Evolutionary conservation across 2,797 vertebrate genomes (phyloP).

Genomic region (Dipus sagitta): DNA sequence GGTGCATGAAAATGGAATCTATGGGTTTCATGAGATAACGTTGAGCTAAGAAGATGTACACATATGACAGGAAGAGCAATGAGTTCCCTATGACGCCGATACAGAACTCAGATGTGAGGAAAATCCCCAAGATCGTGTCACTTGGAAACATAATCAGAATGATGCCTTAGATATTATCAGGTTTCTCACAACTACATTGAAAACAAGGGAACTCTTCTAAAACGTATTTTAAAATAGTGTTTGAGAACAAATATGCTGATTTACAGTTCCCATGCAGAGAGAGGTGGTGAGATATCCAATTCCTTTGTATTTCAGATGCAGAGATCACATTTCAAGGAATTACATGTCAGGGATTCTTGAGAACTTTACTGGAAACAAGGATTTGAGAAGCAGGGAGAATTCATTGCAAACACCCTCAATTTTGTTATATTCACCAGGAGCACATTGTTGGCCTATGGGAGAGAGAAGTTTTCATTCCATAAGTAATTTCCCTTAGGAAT

Average conservation of each 20-base stretch:
- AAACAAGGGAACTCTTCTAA: background rate
- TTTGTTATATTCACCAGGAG: background rate
- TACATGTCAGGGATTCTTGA: background rate
- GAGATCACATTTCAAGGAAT: background rate
- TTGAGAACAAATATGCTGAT: no score
- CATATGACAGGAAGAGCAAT: background rate
- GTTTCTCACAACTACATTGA: background rate
- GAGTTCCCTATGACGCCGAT: constrained; percentile 9
- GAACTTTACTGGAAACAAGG: background rate
- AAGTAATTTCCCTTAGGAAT: background rate
- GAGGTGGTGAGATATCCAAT: background rate
- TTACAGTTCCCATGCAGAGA: background rate
- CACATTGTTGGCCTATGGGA: background rate
- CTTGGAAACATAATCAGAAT: background rate
- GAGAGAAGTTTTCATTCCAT: background rate
- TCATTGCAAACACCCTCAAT: no score
- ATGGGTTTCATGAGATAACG: background rate
- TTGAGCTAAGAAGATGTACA: background rate
- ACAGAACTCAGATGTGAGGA: background rate
- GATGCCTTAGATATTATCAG: background rate
- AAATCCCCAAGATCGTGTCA: background rate
- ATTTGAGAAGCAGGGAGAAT: background rate
- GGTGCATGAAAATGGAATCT: constrained; percentile 3
- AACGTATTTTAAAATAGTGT: no score
- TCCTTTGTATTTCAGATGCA: background rate